Percentiles rank a stretch among this genome's conserved stretches.
Conservation (phyloP, 2,888 invertebrate genomes). For the Sarcophaga carnaria region DNA sequence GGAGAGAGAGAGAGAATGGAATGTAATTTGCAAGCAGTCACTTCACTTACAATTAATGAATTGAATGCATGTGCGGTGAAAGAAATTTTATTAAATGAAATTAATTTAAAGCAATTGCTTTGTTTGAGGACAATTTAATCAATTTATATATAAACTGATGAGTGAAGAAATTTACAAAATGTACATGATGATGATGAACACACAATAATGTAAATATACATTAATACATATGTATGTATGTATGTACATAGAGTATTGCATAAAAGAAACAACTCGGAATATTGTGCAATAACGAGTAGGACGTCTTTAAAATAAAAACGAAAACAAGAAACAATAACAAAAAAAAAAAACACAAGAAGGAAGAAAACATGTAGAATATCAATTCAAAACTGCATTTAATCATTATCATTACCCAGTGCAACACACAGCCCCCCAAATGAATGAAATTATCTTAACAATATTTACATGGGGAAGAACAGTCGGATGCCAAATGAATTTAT, state of each 20-base stretch:
- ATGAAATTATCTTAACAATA: background rate
- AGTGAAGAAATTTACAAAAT: slow-evolving; percentile 59
- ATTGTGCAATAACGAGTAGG: too few species aligned
- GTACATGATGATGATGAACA: background rate
- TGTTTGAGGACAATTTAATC: slow-evolving; percentile 82
- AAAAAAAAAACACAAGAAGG: background rate
- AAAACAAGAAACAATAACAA: too few species aligned
- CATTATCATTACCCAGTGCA: background rate
- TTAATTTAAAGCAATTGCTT: slow-evolving; percentile 82
- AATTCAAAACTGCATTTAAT: slow-evolving; percentile 34
- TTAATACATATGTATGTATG: background rate
- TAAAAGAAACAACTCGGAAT: too few species aligned
- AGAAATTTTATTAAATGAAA: slow-evolving; percentile 77
- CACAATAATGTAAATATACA: slow-evolving; percentile 2
- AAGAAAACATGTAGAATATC: background rate
- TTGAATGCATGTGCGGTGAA: slow-evolving; percentile 70
- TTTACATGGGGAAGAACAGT: background rate
- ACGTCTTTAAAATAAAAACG: background rate
- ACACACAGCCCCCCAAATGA: background rate
- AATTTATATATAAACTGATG: slow-evolving; percentile 71
- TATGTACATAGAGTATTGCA: too few species aligned
- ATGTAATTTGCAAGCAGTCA: slow-evolving; percentile 19
- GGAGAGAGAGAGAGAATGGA: background rate
- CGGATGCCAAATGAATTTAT: background rate
- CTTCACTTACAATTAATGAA: slow-evolving; percentile 37